Base-by-base conservation (phyloP, 1,140 invertebrate species). In the Cephus cinctus region DNA sequence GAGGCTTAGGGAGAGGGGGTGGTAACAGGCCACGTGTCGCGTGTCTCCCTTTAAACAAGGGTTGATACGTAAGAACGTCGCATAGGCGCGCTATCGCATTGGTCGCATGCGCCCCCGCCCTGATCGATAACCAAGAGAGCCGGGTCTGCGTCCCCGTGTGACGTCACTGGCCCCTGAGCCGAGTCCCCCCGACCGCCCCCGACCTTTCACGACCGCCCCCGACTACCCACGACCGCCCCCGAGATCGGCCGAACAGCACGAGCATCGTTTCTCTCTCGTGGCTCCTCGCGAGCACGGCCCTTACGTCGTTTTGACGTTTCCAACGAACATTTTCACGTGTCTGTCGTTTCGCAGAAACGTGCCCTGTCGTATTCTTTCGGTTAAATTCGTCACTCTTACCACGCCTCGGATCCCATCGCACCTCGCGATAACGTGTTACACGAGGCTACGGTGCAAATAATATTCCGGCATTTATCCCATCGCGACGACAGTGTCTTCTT, bases 41-140 rank as follows among this genome's bases (percentile, higher is more conserved):
- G 43, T 39, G 53, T 61, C 57, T 50, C 48, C 39, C 41, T 27
- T 35, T 9, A 27, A 30, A 23, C 48, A 48, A 42, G 20, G 36
- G 21, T 34, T 43, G 42, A 46, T 39, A 50, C 47, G 48, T 45
- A 45, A 52, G 31, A 54, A 49, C 43, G 55, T 22, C 31, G 54
- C 54, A 55, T 56, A 8, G 32, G 32, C 9, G 5, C 16, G n/a
- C 18, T 44, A 40, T 39, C 34, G 22, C 49, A 43, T 21, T 51
- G 56, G 39, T 67, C 67, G 69, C 67, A 69, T 74, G 70, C 69
- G 69, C 69, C 56, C 46, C 50, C 59, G 61, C 57, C 32, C 56
- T 40, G 60, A 74, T 74, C 71, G 70, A 74, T 74, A 74, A 51
- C 55, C 45, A 48, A 58, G 34, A 57, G 58, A 50, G 65, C 64